Conservation (phyloP, 2,797 vertebrate genomes). For the Meriones psammophilus region DNA sequence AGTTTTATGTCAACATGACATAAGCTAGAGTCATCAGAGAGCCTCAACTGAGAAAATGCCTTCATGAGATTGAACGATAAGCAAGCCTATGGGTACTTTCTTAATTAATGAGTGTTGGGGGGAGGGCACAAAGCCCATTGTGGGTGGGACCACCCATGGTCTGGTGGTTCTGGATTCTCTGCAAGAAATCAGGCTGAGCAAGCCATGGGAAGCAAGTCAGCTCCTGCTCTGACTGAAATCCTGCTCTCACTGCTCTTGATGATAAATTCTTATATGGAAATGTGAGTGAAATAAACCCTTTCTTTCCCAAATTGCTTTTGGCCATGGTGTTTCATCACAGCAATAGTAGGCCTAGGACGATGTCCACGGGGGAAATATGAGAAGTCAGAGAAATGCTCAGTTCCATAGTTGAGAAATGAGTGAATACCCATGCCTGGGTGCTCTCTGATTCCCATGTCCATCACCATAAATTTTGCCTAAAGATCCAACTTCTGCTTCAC, state of each 20-base stretch:
- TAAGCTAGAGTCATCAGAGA: neutral
- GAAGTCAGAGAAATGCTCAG: constrained; percentile 68
- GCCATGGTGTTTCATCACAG: neutral
- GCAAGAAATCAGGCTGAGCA: neutral
- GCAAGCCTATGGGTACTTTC: neutral
- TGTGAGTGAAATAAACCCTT: neutral
- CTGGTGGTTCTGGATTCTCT: neutral
- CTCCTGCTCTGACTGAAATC: neutral
- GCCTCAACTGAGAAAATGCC: neutral
- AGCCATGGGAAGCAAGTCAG: neutral
- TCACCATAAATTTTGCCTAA: constrained; percentile 57
- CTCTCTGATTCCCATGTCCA: constrained; percentile 51
- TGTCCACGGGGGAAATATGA: constrained; percentile 63
- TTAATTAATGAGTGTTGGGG: neutral
- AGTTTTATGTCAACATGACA: neutral
- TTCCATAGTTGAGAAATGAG: constrained; percentile 57
- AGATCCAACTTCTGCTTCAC: constrained; percentile 47
- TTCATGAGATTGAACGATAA: neutral
- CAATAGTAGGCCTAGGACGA: neutral
- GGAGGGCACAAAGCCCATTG: neutral
- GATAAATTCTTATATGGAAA: neutral
- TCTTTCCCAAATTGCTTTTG: neutral
- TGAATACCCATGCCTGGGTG: neutral
- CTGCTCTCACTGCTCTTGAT: neutral
- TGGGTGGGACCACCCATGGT: neutral